These are phyloP conservation scores for Telenomus remus DNA, from an alignment of 1,140 invertebrate genomes.

Conservation along the genomic window DNA sequence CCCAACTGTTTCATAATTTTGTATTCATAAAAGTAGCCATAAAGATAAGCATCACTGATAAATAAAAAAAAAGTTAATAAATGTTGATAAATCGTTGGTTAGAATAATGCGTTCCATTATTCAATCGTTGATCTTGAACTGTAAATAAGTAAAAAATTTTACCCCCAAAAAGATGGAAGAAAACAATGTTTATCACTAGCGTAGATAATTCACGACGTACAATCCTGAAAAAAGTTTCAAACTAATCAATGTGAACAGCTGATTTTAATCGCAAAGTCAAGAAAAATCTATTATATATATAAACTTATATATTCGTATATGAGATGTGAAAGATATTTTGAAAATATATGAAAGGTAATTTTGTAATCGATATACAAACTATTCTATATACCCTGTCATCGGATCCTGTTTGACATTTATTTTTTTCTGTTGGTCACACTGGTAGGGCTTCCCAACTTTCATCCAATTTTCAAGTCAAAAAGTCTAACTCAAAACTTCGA, in stretches of 20 bases:
- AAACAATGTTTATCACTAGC: slow-evolving; percentile 40
- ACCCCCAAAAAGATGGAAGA: neutral
- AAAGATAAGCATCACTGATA: no score
- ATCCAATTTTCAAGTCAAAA: slow-evolving; percentile 25
- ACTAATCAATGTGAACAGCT: slow-evolving; percentile 26
- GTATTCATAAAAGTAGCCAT: neutral
- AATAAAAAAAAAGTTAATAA: no score
- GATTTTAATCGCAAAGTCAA: slow-evolving; percentile 23
- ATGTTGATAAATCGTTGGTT: no score
- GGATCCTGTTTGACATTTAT: slow-evolving; percentile 11
- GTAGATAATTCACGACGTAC: slow-evolving; percentile 45
- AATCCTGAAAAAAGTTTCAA: slow-evolving; percentile 41
- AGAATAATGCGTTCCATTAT: no score
- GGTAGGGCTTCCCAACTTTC: slow-evolving; percentile 4
- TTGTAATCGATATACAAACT: slow-evolving; percentile 45
- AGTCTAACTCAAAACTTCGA: no score
- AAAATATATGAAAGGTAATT: slow-evolving; percentile 51
- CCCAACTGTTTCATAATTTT: slow-evolving; percentile 36
- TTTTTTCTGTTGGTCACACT: neutral
- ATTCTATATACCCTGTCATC: slow-evolving; percentile 26
- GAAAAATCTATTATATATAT: slow-evolving; percentile 18
- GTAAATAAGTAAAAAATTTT: neutral
- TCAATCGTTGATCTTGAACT: no score
- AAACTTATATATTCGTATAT: slow-evolving; percentile 49
- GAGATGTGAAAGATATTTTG: slow-evolving; percentile 41